Base-by-base conservation (phyloP, 2,113 vertebrate genomes). In the Opisthocomus hoazin region DNA sequence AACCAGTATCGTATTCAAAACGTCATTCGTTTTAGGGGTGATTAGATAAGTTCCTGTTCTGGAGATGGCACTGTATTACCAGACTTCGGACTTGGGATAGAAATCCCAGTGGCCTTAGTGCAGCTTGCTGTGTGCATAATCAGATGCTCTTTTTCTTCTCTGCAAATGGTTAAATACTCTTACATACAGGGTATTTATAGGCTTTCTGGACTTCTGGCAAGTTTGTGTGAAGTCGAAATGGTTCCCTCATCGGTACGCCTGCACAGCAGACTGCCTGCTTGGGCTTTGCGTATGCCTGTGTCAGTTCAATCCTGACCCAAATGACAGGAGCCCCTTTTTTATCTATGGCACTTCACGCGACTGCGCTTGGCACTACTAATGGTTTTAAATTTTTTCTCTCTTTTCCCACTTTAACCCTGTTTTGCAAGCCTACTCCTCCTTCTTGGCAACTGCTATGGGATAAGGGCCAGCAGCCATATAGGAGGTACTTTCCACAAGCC, bases 241-340 rank as follows among this genome's bases (percentile, higher is more conserved):
- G 3, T 46, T 45, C n/a, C 48, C 76, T 53, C 0, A 0, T 15
- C 0, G 0, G 46, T 10, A 14, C 0, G 0, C 36, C 37, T 30
- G 30, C 60, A 3, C 21, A 1, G 3, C 7, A 36, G 18, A 54
- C 63, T 56, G 78, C 65, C 45, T 4, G 0, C 29, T 26, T 20
- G 7, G 16, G 57, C 29, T 61, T n/a, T n/a, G n/a, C n/a, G 0
- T 11, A 9, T 7, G 16, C 14, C 23, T 54, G 34, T 65, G 23
- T 34, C 69, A 61, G 20, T n/a, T 80, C 68, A 39, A 0, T 32
- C 69, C 65, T 76, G 56, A 64, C 45, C 23, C 58, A 46, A 17
- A 30, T 0, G 17, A 21, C 15, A 53, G 57, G 24, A 61, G 8
- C 19, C 23, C 17, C 8, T 7, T 54, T 71, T 75, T 41, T 17